Base-by-base conservation (phyloP, 2,113 vertebrate genomes). In the Oceanites oceanicus region DNA sequence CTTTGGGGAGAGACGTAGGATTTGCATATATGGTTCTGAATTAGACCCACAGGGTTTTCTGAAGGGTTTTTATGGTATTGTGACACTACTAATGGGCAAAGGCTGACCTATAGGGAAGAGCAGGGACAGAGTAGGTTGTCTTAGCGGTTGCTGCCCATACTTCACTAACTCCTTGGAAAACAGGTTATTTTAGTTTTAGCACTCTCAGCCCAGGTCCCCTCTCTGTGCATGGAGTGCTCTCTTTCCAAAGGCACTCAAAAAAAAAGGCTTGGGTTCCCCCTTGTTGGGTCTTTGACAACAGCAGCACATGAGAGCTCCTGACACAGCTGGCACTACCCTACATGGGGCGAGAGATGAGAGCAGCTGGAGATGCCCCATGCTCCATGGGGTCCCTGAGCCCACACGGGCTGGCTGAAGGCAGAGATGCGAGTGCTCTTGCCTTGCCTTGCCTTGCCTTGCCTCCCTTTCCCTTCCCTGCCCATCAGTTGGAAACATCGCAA, bases 21-120 rank as follows among this genome's bases (percentile, higher is more conserved):
- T 70, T 70, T 49, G 34, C 15, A 7, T 5, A 1, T 36, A 6
- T 0, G 0, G 7, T n/a, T 66, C 34, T 71, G 25, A 63, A 13
- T 17, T 47, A 40, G 52, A 40, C 6, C 30, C 7, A 2, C 8
- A 38, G 11, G 5, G 8, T 40, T 40, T 93, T 52, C 47, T 6
- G n/a, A 27, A 30, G 15, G 15, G 7, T 23, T 91, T 84, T 63
- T 36, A 20, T 6, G 3, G 14, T 6, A 11, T 27, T 53, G 15
- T 63, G 26, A 18, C 19, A 13, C 11, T 40, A 9, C 6, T 25
- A 13, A n/a, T 25, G 15, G 22, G 32, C 12, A 58, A 81, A 44
- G 10, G 6, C 4, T 65, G 49, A 67, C n/a, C 7, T 26, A 1
- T 0, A 65, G 23, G 61, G n/a, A 92, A 75, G 13, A 75, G 5